Evolutionary conservation across 2,797 vertebrate genomes (phyloP).

Genomic region (Xenentodon cancila): DNA sequence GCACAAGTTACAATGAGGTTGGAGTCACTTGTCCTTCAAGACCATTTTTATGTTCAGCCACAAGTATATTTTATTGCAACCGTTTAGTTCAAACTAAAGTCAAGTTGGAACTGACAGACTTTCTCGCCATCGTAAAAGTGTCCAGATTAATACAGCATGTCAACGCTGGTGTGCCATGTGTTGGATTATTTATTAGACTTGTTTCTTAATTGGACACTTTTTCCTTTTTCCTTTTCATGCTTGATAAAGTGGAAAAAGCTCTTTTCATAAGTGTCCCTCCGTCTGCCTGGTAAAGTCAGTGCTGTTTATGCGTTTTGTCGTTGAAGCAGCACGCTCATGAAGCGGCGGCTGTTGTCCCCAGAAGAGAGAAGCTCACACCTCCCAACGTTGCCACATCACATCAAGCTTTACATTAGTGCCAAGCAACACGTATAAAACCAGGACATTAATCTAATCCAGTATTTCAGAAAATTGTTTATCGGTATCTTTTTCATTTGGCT

Average conservation of each 20-base stretch:
- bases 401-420: conserved; percentile 20
- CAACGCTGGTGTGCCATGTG: conserved; percentile 55
- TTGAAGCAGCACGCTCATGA: conserved; percentile 66
- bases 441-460: neutral
- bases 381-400: conserved; percentile 33
- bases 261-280: conserved; percentile 28
- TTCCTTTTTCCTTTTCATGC: conserved; percentile 4
- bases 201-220: conserved; percentile 53
- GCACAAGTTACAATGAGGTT: conserved; percentile 11
- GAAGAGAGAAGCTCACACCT: conserved; percentile 47
- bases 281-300: conserved; percentile 58
- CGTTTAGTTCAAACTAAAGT: conserved; percentile 58
- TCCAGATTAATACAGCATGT: conserved; percentile 61
- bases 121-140: conserved; percentile 57
- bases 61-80: conserved; percentile 47
- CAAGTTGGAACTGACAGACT: conserved; percentile 62
- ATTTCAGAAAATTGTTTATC: neutral
- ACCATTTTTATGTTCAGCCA: conserved; percentile 34
- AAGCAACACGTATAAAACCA: neutral
- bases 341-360: conserved; percentile 54
- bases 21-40: conserved; percentile 26
- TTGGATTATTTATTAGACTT: conserved; percentile 55
- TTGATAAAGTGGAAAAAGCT: conserved; percentile 58
- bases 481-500: conserved; percentile 16
- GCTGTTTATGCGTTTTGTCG: conserved; percentile 70